These are phyloP conservation scores for Campylomormyrus tamandua DNA, from an alignment of 2,113 vertebrate species.

Conservation along the genomic window DNA sequence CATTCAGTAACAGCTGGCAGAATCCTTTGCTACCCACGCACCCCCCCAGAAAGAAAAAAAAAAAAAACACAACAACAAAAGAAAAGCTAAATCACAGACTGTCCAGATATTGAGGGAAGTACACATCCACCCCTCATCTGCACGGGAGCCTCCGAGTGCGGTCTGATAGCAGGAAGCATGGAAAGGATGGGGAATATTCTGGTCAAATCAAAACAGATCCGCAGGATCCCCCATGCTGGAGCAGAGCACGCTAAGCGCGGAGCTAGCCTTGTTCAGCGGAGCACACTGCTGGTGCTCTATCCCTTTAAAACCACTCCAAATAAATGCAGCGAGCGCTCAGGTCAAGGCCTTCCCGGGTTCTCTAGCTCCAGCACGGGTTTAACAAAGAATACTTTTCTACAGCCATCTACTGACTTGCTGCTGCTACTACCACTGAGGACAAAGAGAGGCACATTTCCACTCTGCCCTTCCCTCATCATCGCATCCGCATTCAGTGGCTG, in stretches of 20 bases:
- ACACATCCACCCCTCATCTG: neutral
- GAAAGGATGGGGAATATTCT: slow-evolving; percentile 1
- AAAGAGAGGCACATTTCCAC: neutral
- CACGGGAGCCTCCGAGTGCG: neutral
- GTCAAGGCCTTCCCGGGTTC: slow-evolving; percentile 71
- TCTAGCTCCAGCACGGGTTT: slow-evolving; percentile 40
- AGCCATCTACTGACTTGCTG: slow-evolving; percentile 74
- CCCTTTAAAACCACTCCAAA: slow-evolving; percentile 75
- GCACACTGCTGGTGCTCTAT: slow-evolving; percentile 62
- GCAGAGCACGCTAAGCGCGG: slow-evolving; percentile 43
- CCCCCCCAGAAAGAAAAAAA: neutral
- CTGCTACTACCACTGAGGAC: slow-evolving; percentile 54
- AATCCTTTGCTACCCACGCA: neutral
- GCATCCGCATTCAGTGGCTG: neutral
- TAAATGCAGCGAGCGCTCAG: slow-evolving; percentile 67
- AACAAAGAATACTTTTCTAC: slow-evolving; percentile 66
- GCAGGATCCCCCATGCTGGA: neutral
- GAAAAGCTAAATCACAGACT: neutral
- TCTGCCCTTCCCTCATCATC: neutral
- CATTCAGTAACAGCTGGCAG: slow-evolving; percentile 3
- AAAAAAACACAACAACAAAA: neutral
- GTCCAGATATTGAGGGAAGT: slow-evolving; percentile 5
- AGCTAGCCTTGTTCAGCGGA: slow-evolving; percentile 39
- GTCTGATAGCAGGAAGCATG: neutral
- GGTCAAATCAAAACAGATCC: neutral